These are phyloP conservation scores for Saiga tatarica DNA, from an alignment of 2,113 vertebrate genomes.

Conservation along the genomic window DNA sequence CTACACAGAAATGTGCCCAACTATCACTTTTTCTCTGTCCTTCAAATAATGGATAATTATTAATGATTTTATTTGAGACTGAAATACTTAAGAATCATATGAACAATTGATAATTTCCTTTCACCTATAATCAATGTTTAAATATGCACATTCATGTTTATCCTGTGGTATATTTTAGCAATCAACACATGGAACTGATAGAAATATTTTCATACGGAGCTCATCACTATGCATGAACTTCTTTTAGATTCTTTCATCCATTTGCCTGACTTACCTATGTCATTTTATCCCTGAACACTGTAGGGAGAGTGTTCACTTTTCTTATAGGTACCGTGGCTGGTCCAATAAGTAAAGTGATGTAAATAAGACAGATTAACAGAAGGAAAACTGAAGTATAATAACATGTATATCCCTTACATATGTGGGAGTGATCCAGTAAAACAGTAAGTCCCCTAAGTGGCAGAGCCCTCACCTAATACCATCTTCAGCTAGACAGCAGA, in stretches of 20 bases:
- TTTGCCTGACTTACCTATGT: rapidly evolving
- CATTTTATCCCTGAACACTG: not conserved
- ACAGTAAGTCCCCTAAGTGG: not conserved
- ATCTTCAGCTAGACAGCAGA: not conserved
- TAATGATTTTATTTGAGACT: not conserved
- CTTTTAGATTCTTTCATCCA: not conserved
- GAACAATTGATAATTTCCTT: not conserved
- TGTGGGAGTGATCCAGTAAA: not conserved
- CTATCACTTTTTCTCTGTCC: not conserved
- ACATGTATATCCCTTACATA: not conserved
- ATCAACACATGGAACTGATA: not conserved
- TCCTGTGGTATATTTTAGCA: not conserved
- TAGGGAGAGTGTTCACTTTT: not conserved
- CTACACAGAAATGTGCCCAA: not conserved
- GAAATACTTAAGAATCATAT: not conserved
- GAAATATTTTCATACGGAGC: not conserved
- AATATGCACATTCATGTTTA: not conserved
- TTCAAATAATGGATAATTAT: not conserved
- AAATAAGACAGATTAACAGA: not conserved
- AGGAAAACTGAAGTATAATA: not conserved
- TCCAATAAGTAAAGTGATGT: not conserved
- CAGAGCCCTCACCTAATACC: not conserved
- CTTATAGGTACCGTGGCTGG: not conserved
- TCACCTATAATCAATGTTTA: not conserved
- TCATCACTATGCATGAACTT: not conserved